Percentiles rank a stretch among this genome's conserved stretches.
Evolutionary conservation across 23 tunicate species (phyloP).

Genomic region (Styela clava): DNA sequence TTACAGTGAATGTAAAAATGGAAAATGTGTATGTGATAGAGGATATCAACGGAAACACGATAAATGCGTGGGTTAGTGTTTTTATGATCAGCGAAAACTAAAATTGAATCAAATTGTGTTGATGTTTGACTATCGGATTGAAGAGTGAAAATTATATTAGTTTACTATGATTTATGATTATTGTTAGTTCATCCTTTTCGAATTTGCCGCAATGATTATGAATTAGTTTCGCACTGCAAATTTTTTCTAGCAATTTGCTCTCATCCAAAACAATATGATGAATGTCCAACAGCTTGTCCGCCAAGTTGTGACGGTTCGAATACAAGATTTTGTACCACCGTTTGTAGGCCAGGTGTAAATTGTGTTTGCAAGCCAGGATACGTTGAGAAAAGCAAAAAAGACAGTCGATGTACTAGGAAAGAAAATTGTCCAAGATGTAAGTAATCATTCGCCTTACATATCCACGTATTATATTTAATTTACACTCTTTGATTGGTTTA

Average conservation of each 20-base stretch:
- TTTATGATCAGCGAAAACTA: too few relatives aligned
- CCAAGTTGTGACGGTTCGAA: constrained; percentile 1
- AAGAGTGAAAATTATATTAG: too few relatives aligned
- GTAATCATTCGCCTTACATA: too few relatives aligned
- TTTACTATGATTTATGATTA: too few relatives aligned
- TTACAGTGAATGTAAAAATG: constrained; percentile 8
- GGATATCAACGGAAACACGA: background rate
- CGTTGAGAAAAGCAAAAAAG: constrained; percentile 9
- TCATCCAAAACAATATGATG: constrained; percentile 2
- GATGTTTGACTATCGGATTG: too few relatives aligned
- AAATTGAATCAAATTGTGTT: too few relatives aligned
- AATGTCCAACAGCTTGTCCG: background rate
- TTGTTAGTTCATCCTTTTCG: too few relatives aligned
- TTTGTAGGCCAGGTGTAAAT: constrained; percentile 14
- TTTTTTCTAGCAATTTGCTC: constrained; percentile 6
- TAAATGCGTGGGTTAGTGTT: constrained; percentile 8
- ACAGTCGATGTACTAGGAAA: background rate
- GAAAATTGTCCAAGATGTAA: background rate
- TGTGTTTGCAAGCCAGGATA: constrained; percentile 20
- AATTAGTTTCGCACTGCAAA: too few relatives aligned
- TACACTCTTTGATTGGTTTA: too few relatives aligned
- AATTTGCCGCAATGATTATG: too few relatives aligned
- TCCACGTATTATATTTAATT: too few relatives aligned
- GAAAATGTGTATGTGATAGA: constrained; percentile 10
- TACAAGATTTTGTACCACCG: background rate